Evolutionary conservation across 2,797 vertebrate species (phyloP).

Genomic region (Sebastes itinus): DNA sequence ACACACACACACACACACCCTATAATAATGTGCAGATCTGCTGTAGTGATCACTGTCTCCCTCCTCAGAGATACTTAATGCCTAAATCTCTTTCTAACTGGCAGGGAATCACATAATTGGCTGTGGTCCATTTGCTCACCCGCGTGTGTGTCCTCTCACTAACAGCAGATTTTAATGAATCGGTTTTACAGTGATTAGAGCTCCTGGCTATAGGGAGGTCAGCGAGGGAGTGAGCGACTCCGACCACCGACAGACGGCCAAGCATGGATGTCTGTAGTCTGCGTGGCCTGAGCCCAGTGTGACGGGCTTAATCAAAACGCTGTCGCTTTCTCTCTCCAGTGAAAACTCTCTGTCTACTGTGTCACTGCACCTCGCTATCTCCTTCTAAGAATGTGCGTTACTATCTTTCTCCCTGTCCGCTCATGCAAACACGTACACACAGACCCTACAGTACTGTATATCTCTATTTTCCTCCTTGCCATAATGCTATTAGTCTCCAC

Average conservation of each 20-base stretch:
- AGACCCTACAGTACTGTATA: background rate
- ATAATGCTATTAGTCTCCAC: slow-evolving; percentile 50
- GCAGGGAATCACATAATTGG: slow-evolving; percentile 81
- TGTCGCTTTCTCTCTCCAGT: slow-evolving; percentile 45
- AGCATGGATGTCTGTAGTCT: slow-evolving; percentile 38
- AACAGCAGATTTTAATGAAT: slow-evolving; percentile 83
- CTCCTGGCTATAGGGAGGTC: slow-evolving; percentile 72
- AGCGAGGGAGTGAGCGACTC: slow-evolving; percentile 58
- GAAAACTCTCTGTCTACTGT: slow-evolving; percentile 57
- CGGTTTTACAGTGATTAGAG: slow-evolving; percentile 80
- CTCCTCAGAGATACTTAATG: slow-evolving; percentile 75
- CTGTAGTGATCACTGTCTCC: slow-evolving; percentile 67
- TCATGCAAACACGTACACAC: slow-evolving; percentile 2
- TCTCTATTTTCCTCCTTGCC: slow-evolving; percentile 36
- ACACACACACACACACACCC: slow-evolving; percentile 21
- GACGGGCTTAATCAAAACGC: slow-evolving; percentile 59
- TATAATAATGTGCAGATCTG: slow-evolving; percentile 63
- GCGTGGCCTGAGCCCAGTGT: slow-evolving; percentile 21
- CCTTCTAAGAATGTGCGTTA: slow-evolving; percentile 38
- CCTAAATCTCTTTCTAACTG: slow-evolving; percentile 81
- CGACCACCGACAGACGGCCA: slow-evolving; percentile 53
- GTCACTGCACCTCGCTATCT: slow-evolving; percentile 41
- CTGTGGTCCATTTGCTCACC: slow-evolving; percentile 78
- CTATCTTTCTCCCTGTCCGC: slow-evolving; percentile 30
- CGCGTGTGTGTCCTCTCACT: slow-evolving; percentile 76